Evolutionary conservation across 2,113 vertebrate species (phyloP).

Genomic region (Hypanus sabinus): DNA sequence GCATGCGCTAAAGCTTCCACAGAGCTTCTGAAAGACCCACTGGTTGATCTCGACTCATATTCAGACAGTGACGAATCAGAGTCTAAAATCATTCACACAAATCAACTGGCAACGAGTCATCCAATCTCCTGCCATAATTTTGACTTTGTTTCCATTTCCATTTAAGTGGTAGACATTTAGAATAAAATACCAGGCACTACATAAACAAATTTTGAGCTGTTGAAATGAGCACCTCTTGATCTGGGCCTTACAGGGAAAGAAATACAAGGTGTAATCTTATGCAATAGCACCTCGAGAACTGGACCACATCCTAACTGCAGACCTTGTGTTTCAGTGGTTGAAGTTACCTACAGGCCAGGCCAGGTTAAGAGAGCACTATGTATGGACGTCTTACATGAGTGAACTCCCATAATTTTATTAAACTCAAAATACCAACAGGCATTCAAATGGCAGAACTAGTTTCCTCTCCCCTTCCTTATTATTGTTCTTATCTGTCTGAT

Average conservation of each 20-base stretch:
- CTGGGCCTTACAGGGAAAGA: background rate
- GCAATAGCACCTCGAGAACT: background rate
- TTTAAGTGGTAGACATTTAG: background rate
- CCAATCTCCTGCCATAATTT: background rate
- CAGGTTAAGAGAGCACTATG: no score
- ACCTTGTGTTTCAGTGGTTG: background rate
- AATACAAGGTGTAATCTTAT: background rate
- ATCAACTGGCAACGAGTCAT: conserved; percentile 11
- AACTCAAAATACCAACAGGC: no score
- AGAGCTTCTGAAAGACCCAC: background rate
- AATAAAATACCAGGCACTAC: background rate
- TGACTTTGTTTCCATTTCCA: conserved; percentile 10
- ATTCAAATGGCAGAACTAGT: no score
- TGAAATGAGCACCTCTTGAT: background rate
- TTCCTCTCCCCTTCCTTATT: no score
- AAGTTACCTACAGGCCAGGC: background rate
- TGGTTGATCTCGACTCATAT: background rate
- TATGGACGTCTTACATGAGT: no score
- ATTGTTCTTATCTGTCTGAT: no score
- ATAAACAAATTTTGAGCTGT: background rate
- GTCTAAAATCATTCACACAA: background rate
- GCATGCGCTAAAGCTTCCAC: background rate
- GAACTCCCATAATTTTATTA: no score
- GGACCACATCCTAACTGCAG: background rate
- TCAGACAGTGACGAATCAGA: background rate